These are phyloP conservation scores for Stenurella melanura DNA, from an alignment of 2,888 invertebrate genomes.

Conservation along the genomic window DNA sequence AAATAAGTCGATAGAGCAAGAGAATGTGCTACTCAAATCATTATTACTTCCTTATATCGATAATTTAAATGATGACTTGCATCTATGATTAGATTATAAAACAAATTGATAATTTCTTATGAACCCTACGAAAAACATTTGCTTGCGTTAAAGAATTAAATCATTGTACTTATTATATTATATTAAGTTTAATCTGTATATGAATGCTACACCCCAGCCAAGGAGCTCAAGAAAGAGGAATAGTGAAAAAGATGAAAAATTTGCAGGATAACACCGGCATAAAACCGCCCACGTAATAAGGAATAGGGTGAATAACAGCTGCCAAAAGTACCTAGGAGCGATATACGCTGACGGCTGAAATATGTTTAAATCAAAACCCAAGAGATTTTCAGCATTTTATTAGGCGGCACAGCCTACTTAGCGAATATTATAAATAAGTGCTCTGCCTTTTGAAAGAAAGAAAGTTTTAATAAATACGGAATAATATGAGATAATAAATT, in stretches of 20 bases:
- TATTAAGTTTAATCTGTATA: neutral
- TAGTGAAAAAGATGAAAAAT: conserved; percentile 24
- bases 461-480: conserved; percentile 1
- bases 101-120: too few relatives aligned
- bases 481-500: neutral
- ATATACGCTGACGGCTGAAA: conserved; percentile 31
- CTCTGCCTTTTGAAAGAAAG: neutral
- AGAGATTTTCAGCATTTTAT: conserved; percentile 39
- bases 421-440: conserved; percentile 14
- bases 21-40: too few relatives aligned
- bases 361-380: conserved; percentile 36
- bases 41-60: too few relatives aligned
- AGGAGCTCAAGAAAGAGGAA: neutral
- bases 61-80: too few relatives aligned
- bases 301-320: conserved; percentile 38
- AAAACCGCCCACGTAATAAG: conserved; percentile 36
- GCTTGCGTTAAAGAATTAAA: too few relatives aligned
- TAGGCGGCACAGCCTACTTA: conserved; percentile 10
- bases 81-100: too few relatives aligned
- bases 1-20: too few relatives aligned
- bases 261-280: neutral
- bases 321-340: conserved; percentile 37
- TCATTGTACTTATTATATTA: too few relatives aligned
- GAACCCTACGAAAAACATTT: too few relatives aligned
- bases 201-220: neutral